Conservation (phyloP, 1,140 invertebrate species). For the Planococcus citri region DNA sequence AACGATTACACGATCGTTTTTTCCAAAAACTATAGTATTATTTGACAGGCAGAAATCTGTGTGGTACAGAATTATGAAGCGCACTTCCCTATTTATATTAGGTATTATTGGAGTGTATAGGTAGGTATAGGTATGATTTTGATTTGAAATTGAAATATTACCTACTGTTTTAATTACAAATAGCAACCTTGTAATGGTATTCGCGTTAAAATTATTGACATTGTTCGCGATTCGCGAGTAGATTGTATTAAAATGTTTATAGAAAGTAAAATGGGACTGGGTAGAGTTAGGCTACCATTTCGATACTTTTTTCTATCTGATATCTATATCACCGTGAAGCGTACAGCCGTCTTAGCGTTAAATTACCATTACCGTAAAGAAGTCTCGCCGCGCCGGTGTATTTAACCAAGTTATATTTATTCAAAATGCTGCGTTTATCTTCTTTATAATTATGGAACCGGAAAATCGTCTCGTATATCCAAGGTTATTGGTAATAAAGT, state of each 20-base stretch:
- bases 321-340: slow-evolving; percentile 13
- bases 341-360: slow-evolving; percentile 10
- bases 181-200: background rate
- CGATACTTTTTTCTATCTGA: background rate
- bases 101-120: too few species aligned
- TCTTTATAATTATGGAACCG: background rate
- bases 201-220: too few species aligned
- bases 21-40: too few species aligned
- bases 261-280: background rate
- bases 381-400: background rate
- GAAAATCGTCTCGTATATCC: slow-evolving; percentile 6
- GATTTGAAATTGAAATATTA: too few species aligned
- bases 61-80: too few species aligned
- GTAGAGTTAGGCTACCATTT: background rate
- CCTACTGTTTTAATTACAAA: too few species aligned
- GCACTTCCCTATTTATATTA: too few species aligned
- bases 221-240: background rate
- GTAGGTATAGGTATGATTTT: too few species aligned
- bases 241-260: background rate
- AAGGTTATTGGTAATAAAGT: slow-evolving; percentile 6
- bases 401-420: too few species aligned
- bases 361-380: slow-evolving; percentile 11
- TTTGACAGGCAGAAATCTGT: too few species aligned
- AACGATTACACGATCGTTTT: too few species aligned
- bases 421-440: background rate